Evolutionary conservation across 2,888 invertebrate genomes (phyloP), one percentile per base, ranked within the genome.

Genomic region (Megastigmus dorsalis): DNA sequence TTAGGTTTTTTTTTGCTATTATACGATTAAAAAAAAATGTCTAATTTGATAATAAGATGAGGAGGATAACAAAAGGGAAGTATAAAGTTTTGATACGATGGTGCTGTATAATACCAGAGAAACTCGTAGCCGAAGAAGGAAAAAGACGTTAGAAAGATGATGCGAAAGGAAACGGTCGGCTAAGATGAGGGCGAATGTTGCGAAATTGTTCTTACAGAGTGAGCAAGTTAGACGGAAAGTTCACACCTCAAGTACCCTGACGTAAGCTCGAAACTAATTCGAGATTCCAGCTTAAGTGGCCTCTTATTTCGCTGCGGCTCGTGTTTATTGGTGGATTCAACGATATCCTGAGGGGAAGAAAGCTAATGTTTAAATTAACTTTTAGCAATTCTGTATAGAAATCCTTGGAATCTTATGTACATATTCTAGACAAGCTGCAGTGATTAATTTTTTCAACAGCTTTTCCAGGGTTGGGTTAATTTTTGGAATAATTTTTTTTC

Each of bases 231-330:
- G 82, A 80, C 80, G 81, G 80, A 80, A 83, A 84, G 82, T 84
- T 84, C 83, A 83, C 84, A 83, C 84, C 83, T 83, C 83, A 81
- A 83, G 83, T 83, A 84, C 80, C 81, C 81, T 78, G 80, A 80
- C 80, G 82, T 82, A 82, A 84, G 81, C 81, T 79, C 75, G 79
- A 79, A 84, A 84, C 83, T 84, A 83, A 83, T 83, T 83, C 82
- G 81, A 79, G 81, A 84, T 83, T 82, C 83, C 79, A 80, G 79
- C 81, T 79, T 80, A 80, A 83, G 83, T 82, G 81, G 82, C 79
- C 82, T 82, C 82, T 82, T 82, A 83, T 82, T 83, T 83, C 81
- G 82, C 77, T 77, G 80, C 77, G 76, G 77, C 71, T 79, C 79
- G 80, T 80, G 81, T 82, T 83, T 80, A 81, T 80, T 78, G 80